Conservation (phyloP, 1,140 invertebrate genomes). For the Pantala flavescens region DNA sequence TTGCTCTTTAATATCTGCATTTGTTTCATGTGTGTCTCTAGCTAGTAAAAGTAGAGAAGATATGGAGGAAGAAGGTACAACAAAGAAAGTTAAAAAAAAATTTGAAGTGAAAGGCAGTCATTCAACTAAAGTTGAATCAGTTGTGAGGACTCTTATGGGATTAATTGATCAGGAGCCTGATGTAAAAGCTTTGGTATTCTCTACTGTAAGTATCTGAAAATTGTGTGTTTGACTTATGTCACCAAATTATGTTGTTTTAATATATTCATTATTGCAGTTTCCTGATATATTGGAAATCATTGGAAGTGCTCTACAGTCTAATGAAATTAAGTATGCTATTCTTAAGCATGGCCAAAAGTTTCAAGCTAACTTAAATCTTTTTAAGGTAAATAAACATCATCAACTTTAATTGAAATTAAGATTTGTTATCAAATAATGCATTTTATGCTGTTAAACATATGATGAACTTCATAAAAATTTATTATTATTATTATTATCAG, state of each 20-base stretch:
- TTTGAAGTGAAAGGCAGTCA: conserved; percentile 41
- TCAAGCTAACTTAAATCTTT: conserved; percentile 39
- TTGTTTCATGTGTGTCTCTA: too few relatives aligned
- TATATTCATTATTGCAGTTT: conserved; percentile 41
- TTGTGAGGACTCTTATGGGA: conserved; percentile 47
- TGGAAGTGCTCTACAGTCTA: conserved; percentile 45
- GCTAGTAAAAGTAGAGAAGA: not conserved
- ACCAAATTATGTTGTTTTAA: not conserved
- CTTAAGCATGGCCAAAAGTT: conserved; percentile 34
- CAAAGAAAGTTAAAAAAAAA: not conserved
- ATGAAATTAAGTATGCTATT: conserved; percentile 42
- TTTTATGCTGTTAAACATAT: too few relatives aligned
- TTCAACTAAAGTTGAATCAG: conserved; percentile 61
- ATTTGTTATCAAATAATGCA: too few relatives aligned
- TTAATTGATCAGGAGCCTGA: conserved; percentile 43
- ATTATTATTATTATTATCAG: too few relatives aligned
- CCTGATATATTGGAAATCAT: conserved; percentile 49
- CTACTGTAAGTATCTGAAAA: conserved; percentile 41
- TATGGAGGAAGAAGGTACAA: not conserved
- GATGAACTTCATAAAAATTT: too few relatives aligned
- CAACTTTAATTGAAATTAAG: too few relatives aligned
- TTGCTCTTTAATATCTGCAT: too few relatives aligned
- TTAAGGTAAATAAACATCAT: conserved; percentile 41
- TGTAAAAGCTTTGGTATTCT: conserved; percentile 64
- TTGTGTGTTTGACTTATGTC: not conserved